Percentiles rank a stretch among this genome's conserved stretches.
phyloP scores from a whole-genome alignment of 1,140 invertebrate genomes.

The Choristoneura fumiferana region DNA sequence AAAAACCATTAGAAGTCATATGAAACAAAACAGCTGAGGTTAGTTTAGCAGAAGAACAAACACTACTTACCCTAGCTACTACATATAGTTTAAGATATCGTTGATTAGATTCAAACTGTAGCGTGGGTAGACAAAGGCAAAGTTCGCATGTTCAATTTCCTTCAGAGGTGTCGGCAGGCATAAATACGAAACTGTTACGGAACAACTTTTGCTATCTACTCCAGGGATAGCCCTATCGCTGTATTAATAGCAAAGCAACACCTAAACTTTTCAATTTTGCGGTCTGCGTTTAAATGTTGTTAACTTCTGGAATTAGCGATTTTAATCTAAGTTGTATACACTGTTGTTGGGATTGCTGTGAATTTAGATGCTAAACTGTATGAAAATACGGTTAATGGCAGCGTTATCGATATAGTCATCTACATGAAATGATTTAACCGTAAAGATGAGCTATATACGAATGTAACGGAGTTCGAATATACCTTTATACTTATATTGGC shows the following conservation, averaged over 20 bases:
- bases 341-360: not conserved
- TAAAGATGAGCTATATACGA: no score
- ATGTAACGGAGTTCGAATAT: no score
- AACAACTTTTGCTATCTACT: slow-evolving; percentile 6
- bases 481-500: no score
- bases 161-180: slow-evolving; percentile 13
- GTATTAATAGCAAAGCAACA: not conserved
- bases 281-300: not conserved
- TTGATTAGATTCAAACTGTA: slow-evolving; percentile 13
- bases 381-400: no score
- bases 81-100: not conserved
- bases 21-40: no score
- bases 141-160: slow-evolving; percentile 17
- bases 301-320: slow-evolving; percentile 14
- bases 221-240: not conserved
- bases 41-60: not conserved
- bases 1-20: no score
- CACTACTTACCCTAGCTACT: not conserved
- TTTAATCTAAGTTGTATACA: slow-evolving; percentile 2
- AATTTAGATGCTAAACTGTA: no score
- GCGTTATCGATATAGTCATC: no score
- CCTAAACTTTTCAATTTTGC: slow-evolving; percentile 6
- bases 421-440: no score
- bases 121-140: slow-evolving; percentile 1
- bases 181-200: slow-evolving; percentile 14